Base-by-base conservation (phyloP, 2,888 invertebrate genomes). In the Trichogramma evanescens region DNA sequence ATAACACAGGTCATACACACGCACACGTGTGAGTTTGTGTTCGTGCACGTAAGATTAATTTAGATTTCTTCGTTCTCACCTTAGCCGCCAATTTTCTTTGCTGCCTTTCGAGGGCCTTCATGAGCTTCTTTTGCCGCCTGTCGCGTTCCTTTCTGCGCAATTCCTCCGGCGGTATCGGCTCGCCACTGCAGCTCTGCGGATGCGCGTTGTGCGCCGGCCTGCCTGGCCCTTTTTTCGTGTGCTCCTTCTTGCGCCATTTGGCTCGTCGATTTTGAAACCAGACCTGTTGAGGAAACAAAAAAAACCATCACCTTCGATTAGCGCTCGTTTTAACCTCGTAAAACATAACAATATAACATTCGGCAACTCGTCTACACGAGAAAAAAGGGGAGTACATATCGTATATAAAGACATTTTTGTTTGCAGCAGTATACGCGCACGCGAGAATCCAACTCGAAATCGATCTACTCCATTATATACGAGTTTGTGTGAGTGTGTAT, bases 261-360 rank as follows among this genome's bases (percentile, higher is more conserved):
- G 99, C 99, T 64, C 98, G 84, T 44, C 99, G 86, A 82, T 99
- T 99, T 83, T 99, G 99, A 82, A 99, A 99, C 98, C 98, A 99
- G 65, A 99, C 98, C 97, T 98, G 86, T 10, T 26, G 26, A 26
- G 2, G 26, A 26, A 26, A 26, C 26, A 26, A 26, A 26, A 26
- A 59, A 55, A 44, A 58, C 54, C 55, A 44, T 40, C 54, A 48
- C 58, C 39, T 55, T 9, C 45, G 7, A 26, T 26, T 26, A 26
- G 26, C 26, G 26, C 26, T 26, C 26, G 26, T 26, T 26, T 26
- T 26, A 26, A 26, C 26, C 26, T 26, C 26, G 26, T 26, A 26
- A 26, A 26, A 26, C 26, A 26, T 26, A 26, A 26, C 26, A 26
- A 26, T 26, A 26, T 26, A 26, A 26, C 26, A 26, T 26, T 26